Evolutionary conservation across 2,888 invertebrate genomes (phyloP), one percentile per base, ranked within the genome.

Genomic region (Glaucopsyche alexis): DNA sequence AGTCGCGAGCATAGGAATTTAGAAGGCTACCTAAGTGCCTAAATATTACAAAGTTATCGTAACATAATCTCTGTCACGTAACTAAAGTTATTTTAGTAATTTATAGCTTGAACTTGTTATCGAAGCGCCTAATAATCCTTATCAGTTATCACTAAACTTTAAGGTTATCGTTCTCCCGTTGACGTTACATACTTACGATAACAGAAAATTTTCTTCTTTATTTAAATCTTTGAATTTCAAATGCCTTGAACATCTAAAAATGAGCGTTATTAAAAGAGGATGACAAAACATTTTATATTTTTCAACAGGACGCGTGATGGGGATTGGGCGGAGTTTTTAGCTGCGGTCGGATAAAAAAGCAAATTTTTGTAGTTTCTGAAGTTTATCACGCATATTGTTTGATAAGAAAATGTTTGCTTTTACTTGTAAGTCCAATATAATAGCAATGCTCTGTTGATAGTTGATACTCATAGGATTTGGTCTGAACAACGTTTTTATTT

Each of bases 111-210:
- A 60, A 60, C 29, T 60, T 67, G 11, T 67, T 42, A 67, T 67
- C 67, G 9, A 64, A n/a, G 67, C 67, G 16, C 45, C 45, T 11
- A 67, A 67, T 42, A 42, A 42, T 45, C 42, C 29, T 67, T 67
- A 67, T 67, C 67, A 67, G 60, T 67, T 67, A 67, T 67, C 67
- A 67, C 67, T 16, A 7, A 42, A 42, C 67, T 45, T 8, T 67
- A 45, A 45, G 67, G 67, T 45, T 67, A 67, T 67, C 67, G 45
- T 7, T 45, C 45, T 6, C 45, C 66, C 2, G 66, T 60, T 29
- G 7, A 60, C 60, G 29, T 60, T 29, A 67, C 6, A 67, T n/a
- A 29, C 29, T 29, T 29, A 67, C n/a, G 67, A 16, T 16, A 60
- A 38, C 14, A 9, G 60, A 60, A 6, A 60, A 38, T 60, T 29